phyloP scores from a whole-genome alignment of 2,888 invertebrate genomes.

The Noctua comes region DNA sequence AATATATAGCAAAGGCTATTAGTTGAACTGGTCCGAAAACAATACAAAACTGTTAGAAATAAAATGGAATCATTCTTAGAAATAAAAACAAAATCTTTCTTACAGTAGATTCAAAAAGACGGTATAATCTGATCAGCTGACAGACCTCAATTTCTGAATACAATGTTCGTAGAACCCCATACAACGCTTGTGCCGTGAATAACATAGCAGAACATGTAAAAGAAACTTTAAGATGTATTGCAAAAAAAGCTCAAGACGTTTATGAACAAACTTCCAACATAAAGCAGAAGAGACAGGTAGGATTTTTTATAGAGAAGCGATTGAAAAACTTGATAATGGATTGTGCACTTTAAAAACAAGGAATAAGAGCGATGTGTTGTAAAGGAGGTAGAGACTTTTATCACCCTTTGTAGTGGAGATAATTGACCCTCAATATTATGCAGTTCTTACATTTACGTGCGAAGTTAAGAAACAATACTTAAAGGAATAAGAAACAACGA shows the following conservation, averaged over 20 bases:
- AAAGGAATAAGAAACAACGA: neutral
- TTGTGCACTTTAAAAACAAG: constrained; percentile 36
- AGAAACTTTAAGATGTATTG: constrained; percentile 60
- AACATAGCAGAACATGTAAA: constrained; percentile 41
- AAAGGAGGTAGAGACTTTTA: neutral
- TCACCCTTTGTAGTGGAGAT: constrained; percentile 23
- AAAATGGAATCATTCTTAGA: no score
- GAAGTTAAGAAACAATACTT: neutral
- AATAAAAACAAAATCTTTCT: neutral
- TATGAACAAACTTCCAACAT: constrained; percentile 65
- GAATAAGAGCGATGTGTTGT: constrained; percentile 11
- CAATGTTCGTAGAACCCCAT: constrained; percentile 44
- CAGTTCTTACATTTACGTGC: neutral
- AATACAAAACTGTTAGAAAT: neutral
- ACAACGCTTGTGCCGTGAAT: constrained; percentile 40
- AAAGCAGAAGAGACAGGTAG: constrained; percentile 65
- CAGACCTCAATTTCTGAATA: constrained; percentile 20
- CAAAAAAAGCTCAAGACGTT: constrained; percentile 62
- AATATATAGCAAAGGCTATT: neutral
- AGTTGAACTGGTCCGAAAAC: neutral
- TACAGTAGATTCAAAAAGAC: neutral
- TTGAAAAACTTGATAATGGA: constrained; percentile 34
- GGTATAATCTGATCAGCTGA: constrained; percentile 36
- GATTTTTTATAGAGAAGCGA: constrained; percentile 46
- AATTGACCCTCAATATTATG: neutral